These are phyloP conservation scores for Tenrec ecaudatus DNA, from an alignment of 2,113 vertebrate genomes.

Conservation along the genomic window DNA sequence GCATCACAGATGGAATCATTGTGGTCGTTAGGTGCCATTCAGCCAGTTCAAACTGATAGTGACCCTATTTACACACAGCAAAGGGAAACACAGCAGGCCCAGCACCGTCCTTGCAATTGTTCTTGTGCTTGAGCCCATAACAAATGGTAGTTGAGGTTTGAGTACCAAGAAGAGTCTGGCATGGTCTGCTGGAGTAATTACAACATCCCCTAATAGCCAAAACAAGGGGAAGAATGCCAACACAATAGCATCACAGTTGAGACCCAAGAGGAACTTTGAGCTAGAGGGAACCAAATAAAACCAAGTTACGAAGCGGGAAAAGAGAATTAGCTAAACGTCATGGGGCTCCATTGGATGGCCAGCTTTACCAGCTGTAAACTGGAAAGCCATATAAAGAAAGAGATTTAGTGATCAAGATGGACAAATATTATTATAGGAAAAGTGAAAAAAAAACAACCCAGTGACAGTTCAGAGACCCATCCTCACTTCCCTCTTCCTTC, in stretches of 20 bases:
- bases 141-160: background rate
- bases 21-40: background rate
- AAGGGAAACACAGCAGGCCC: too few species aligned
- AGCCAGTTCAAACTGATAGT: too few species aligned
- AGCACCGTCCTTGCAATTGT: too few species aligned
- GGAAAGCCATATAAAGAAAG: background rate
- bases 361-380: background rate
- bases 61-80: too few species aligned
- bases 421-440: background rate
- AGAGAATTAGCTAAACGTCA: background rate
- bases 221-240: background rate
- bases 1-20: background rate
- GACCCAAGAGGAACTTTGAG: background rate
- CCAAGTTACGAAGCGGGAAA: background rate
- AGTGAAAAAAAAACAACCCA: background rate
- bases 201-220: background rate
- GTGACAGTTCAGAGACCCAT: background rate
- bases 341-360: accelerated
- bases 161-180: background rate
- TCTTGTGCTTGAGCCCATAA: background rate
- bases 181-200: background rate
- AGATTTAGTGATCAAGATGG: background rate
- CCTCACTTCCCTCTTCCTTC: background rate
- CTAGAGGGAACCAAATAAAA: background rate
- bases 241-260: background rate